Base-by-base conservation (phyloP, 1,140 invertebrate species). In the Drosophila prosaltans region DNA sequence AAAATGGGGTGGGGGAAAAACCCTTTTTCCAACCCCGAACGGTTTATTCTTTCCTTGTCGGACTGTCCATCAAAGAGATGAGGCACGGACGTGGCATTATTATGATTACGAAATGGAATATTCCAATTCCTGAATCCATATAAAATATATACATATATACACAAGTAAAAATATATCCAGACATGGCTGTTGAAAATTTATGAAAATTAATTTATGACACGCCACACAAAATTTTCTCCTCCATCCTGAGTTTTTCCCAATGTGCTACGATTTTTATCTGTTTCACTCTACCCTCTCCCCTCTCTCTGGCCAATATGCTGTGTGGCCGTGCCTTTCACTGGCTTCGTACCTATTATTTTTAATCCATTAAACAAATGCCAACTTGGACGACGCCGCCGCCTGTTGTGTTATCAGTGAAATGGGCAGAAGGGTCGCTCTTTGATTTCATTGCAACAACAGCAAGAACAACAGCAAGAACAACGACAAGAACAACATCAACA, bases 311-410 rank as follows among this genome's bases (percentile, higher is more conserved):
- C 59, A 39, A 48, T 66, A 24, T 62, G 64, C 65, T 63, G 30
- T 60, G 16, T 48, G 45, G 45, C 45, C 45, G 45, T 48, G 45
- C 45, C 21, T 51, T 51, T 51, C 45, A 51, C 45, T 51, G 45
- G 45, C 65, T 62, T 48, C 41, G 74, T 74, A 62, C 75, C 67
- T 82, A 86, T 89, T 89, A 89, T 88, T 88, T 88, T 88, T 88
- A 88, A 88, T 88, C 83, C 83, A 88, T 88, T 88, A 88, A 88
- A 88, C 83, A 88, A 88, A 88, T 88, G 84, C 83, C 80, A 80
- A 75, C 80, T 80, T 88, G 71, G 71, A 69, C 65, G 69, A 65
- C 66, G 61, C 72, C 65, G 69, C 69, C 66, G 65, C 41, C 8
- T 36, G 36, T 58, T 70, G 62, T 71, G 81, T 89, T 89, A 88